A percentile compares a stretch with the other conserved stretches of the same genome.
Conservation (phyloP, 1,140 invertebrate genomes). For the Eupeodes corollae region DNA sequence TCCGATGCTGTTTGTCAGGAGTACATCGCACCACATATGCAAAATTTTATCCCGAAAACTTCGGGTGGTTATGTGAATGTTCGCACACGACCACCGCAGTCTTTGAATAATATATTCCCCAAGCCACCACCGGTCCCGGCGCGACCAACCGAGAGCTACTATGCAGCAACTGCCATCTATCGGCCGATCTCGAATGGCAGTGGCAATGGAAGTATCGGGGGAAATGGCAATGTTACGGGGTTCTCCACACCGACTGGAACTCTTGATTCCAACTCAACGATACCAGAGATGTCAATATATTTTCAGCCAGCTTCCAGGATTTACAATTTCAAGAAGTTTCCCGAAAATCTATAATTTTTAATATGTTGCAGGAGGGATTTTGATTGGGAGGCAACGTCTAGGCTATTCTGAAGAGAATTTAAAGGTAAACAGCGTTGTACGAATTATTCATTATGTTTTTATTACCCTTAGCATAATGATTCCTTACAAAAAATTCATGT, state of each 20-base stretch:
- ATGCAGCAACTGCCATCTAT: constrained; percentile 47
- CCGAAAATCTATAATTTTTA: constrained; percentile 35
- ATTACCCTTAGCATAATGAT: no score
- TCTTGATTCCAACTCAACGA: constrained; percentile 33
- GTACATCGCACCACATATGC: constrained; percentile 42
- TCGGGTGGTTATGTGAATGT: constrained; percentile 35
- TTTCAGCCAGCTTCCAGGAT: constrained; percentile 31
- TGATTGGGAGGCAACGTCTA: no score
- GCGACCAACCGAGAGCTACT: constrained; percentile 63
- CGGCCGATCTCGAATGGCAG: constrained; percentile 28
- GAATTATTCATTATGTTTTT: no score
- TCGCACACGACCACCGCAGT: constrained; percentile 34
- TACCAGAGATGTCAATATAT: constrained; percentile 31
- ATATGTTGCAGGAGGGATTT: no score
- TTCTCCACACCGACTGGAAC: constrained; percentile 31
- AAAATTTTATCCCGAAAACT: constrained; percentile 33
- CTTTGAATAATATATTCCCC: constrained; percentile 48
- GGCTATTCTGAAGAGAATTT: no score
- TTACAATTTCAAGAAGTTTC: constrained; percentile 36
- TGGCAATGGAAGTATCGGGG: constrained; percentile 11
- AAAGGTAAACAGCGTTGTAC: no score
- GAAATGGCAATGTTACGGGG: constrained; percentile 16
- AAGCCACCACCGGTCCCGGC: constrained; percentile 50
- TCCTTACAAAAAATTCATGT: no score
- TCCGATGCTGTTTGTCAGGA: constrained; percentile 45